phyloP scores from a whole-genome alignment of 2,888 invertebrate species.

The Philhelius pedissequus region DNA sequence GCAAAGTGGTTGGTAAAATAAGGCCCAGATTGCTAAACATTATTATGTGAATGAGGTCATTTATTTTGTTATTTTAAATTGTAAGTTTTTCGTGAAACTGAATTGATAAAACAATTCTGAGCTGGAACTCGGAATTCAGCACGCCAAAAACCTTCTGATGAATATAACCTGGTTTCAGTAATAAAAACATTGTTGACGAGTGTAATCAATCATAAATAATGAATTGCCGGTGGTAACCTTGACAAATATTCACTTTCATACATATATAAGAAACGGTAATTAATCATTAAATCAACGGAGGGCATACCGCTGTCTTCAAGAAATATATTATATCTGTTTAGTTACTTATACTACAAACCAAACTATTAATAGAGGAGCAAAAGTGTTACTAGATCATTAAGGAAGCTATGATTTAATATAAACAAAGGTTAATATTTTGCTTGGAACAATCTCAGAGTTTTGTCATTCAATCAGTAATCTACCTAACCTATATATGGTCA shows the following conservation, averaged over 20 bases:
- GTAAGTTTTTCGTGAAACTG: too few species aligned
- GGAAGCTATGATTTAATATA: neutral
- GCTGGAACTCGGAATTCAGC: too few species aligned
- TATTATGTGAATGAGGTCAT: too few species aligned
- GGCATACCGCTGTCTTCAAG: neutral
- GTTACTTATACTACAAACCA: too few species aligned
- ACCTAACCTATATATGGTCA: too few species aligned
- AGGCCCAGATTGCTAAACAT: too few species aligned
- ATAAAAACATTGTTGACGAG: too few species aligned
- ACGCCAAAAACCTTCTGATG: too few species aligned
- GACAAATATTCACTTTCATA: neutral
- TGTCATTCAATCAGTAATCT: neutral
- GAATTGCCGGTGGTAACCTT: neutral
- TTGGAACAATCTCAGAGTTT: neutral
- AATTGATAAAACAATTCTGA: too few species aligned
- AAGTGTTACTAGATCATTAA: neutral
- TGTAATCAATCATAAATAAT: neutral
- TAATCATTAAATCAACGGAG: neutral
- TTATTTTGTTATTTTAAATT: too few species aligned
- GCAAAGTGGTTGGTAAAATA: too few species aligned
- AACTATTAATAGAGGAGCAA: neutral
- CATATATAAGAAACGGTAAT: neutral
- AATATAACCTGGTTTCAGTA: too few species aligned
- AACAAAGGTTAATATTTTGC: neutral
- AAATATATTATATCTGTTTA: neutral